Evolutionary conservation across 2,797 vertebrate genomes (phyloP), one percentile per base, ranked within the genome.

Genomic region (Phoeniculus purpureus): DNA sequence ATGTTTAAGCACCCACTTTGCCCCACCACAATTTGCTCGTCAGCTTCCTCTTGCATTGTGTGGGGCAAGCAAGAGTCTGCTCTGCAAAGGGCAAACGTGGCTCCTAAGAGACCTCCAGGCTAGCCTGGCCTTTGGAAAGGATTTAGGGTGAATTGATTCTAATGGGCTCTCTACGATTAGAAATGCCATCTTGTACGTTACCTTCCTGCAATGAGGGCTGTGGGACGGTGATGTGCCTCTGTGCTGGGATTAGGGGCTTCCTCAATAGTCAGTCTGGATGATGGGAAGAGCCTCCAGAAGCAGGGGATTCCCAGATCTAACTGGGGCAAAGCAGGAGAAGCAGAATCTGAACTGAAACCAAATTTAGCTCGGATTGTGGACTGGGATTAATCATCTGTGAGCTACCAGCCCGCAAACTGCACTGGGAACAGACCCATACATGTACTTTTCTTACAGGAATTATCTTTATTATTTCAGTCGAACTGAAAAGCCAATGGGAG

Each of bases 121-220:
- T 68, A 86, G 60, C 23, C 52, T 73, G 72, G 88, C 74, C 75
- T 90, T 88, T 94, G 81, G 74, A 91, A 84, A 85, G 67, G 85
- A 81, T 83, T 93, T 83, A 18, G 15, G 59, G 72, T 56, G 26
- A 81, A 68, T 87, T 87, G 77, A 55, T 55, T 45, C 43, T 45
- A 58, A 72, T 75, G 62, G 66, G 23, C 45, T 72, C 52, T 62
- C 74, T 72, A n/a, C 54, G 43, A 79, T 90, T 40, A 81, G 45
- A 94, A 94, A 94, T 79, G 70, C 21, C 56, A 76, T 32, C 31
- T 64, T n/a, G 31, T 50, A 10, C 6, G 1, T 60, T 79, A 56
- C n/a, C 64, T 80, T 60, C 45, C 56, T 84, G 56, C 88, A 87
- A 65, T 21, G 25, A 47, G 52, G 78, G 22, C 9, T 78, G 10